Percentiles rank a stretch among this genome's conserved stretches.
Conservation (phyloP, 2,888 invertebrate species). For the Ariolimax columbianus region DNA sequence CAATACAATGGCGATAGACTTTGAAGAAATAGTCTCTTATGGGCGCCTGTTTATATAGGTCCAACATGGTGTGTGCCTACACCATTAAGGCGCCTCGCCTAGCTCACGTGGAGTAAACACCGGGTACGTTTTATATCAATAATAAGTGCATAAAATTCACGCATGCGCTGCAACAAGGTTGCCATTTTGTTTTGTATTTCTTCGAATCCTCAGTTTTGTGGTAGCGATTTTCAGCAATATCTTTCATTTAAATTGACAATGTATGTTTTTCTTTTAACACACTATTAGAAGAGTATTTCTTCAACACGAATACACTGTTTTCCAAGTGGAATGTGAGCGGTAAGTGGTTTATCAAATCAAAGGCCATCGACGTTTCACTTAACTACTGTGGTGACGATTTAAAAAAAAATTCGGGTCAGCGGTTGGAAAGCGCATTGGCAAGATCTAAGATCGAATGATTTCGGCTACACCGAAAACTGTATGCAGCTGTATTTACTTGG, state of each 20-base stretch:
- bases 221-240: conserved; percentile 24
- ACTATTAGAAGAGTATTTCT: not conserved
- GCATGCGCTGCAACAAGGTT: conserved; percentile 59
- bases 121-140: not conserved
- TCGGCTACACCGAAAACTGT: not conserved
- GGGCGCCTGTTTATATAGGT: no score
- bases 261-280: conserved; percentile 52
- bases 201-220: conserved; percentile 23
- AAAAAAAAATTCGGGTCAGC: not conserved
- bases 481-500: not conserved
- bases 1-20: no score
- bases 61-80: no score
- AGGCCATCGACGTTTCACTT: not conserved
- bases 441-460: not conserved
- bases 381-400: not conserved
- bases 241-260: conserved; percentile 4
- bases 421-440: not conserved
- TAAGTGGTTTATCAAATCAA: conserved; percentile 36
- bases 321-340: not conserved
- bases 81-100: no score
- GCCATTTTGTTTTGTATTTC: conserved; percentile 58
- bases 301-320: conserved; percentile 20
- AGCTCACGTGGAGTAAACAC: not conserved
- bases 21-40: no score
- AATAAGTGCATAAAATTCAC: conserved; percentile 44